Evolutionary conservation across 2,797 vertebrate genomes (phyloP).

Genomic region (Chloroceryle amazona): DNA sequence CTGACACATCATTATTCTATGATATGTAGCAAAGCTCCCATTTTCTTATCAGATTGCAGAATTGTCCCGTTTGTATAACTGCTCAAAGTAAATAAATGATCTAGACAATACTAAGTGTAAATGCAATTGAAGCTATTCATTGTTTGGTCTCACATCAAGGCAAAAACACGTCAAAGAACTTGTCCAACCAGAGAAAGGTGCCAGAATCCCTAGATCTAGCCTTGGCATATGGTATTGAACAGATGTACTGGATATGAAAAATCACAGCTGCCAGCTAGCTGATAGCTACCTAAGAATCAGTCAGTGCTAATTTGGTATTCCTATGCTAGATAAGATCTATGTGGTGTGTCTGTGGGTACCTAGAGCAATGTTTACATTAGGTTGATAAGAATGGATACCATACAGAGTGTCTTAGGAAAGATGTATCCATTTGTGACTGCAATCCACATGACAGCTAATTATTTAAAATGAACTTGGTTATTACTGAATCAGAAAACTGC

Average conservation of each 20-base stretch:
- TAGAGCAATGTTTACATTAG: slow-evolving; percentile 54
- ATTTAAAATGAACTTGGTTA: slow-evolving; percentile 34
- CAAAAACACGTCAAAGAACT: slow-evolving; percentile 65
- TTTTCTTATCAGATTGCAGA: slow-evolving; percentile 48
- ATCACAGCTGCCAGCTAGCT: slow-evolving; percentile 46
- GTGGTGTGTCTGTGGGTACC: slow-evolving; percentile 44
- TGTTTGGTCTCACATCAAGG: slow-evolving; percentile 62
- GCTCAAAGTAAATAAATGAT: slow-evolving; percentile 66
- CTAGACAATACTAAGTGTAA: slow-evolving; percentile 48
- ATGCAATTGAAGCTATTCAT: slow-evolving; percentile 15
- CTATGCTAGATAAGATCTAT: slow-evolving; percentile 56
- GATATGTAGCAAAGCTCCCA: slow-evolving; percentile 9
- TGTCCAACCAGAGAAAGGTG: slow-evolving; percentile 67
- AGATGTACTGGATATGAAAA: slow-evolving; percentile 71
- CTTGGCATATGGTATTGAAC: slow-evolving; percentile 48
- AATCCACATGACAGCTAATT: not conserved
- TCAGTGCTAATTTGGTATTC: slow-evolving; percentile 57
- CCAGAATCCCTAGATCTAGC: slow-evolving; percentile 61
- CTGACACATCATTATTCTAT: slow-evolving; percentile 35
- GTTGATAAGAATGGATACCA: slow-evolving; percentile 50
- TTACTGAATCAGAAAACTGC: slow-evolving; percentile 20
- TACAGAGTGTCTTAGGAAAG: slow-evolving; percentile 29
- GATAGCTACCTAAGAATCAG: slow-evolving; percentile 63
- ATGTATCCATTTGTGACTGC: not conserved
- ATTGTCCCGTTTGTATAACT: slow-evolving; percentile 43